Evolutionary conservation across 2,113 vertebrate species (phyloP).

Genomic region (Amphilophus citrinellus): DNA sequence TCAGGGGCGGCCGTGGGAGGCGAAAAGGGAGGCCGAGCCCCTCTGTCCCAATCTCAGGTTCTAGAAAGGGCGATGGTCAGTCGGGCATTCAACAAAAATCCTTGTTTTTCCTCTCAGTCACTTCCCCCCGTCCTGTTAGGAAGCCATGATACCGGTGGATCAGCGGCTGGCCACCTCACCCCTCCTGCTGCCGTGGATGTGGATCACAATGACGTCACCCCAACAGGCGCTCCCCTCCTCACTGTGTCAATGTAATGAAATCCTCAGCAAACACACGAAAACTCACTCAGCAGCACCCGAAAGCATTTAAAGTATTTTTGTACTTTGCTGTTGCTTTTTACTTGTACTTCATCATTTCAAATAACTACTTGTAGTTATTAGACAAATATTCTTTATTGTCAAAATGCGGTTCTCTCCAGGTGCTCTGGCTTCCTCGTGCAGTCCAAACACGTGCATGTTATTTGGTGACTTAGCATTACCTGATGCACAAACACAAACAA

Average conservation of each 20-base stretch:
- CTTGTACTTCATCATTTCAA: background rate
- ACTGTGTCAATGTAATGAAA: background rate
- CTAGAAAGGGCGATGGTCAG: slow-evolving; percentile 26
- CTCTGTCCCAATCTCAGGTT: slow-evolving; percentile 41
- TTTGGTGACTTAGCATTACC: background rate
- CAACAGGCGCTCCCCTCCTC: slow-evolving; percentile 43
- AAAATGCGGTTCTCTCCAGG: background rate
- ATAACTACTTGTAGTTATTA: background rate
- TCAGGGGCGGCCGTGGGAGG: slow-evolving; percentile 47
- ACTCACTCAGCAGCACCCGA: background rate
- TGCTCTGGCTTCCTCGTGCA: background rate
- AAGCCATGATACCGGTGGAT: slow-evolving; percentile 86
- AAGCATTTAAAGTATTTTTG: background rate
- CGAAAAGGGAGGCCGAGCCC: slow-evolving; percentile 59
- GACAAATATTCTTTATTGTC: too few relatives aligned
- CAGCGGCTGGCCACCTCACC: slow-evolving; percentile 61
- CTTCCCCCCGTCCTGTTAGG: slow-evolving; percentile 89
- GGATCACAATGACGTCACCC: slow-evolving; percentile 71
- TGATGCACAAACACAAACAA: background rate
- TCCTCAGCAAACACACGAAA: background rate
- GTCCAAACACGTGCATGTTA: background rate
- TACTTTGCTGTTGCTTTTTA: background rate
- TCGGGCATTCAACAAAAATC: slow-evolving; percentile 30
- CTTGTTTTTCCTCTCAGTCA: slow-evolving; percentile 69
- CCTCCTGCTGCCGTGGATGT: slow-evolving; percentile 66